Percentiles rank a stretch among this genome's conserved stretches.
These are phyloP conservation scores for Paraplagusia blochii DNA, from an alignment of 2,113 vertebrate species.

Conservation along the genomic window DNA sequence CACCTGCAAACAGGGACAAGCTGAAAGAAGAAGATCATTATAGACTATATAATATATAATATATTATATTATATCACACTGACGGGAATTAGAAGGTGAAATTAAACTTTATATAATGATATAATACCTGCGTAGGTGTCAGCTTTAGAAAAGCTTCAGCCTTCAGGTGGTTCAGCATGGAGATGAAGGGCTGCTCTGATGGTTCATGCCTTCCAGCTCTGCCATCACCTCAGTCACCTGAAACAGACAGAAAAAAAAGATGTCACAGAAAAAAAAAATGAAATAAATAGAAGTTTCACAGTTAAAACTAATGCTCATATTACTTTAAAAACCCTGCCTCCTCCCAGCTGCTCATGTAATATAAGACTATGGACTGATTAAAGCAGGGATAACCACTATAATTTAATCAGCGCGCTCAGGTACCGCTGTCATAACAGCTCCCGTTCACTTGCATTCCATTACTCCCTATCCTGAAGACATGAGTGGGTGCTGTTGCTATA, in stretches of 20 bases:
- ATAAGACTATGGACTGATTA: background rate
- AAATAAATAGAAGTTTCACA: slow-evolving; percentile 12
- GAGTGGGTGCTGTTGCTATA: slow-evolving; percentile 70
- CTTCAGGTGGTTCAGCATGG: slow-evolving; percentile 45
- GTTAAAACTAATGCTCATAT: background rate
- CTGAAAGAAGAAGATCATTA: too few species aligned
- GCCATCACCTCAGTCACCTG: slow-evolving; percentile 50
- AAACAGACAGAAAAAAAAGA: background rate
- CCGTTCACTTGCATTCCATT: slow-evolving; percentile 30
- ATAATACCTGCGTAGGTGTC: slow-evolving; percentile 47
- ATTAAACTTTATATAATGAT: too few species aligned
- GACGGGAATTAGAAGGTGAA: too few species aligned
- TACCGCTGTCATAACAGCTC: slow-evolving; percentile 31
- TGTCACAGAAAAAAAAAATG: slow-evolving; percentile 3
- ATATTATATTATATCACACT: too few species aligned
- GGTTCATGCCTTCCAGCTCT: slow-evolving; percentile 27
- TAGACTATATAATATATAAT: too few species aligned
- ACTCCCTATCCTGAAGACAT: slow-evolving; percentile 57
- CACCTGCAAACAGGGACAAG: too few species aligned
- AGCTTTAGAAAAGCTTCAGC: slow-evolving; percentile 1
- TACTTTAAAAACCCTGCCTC: background rate
- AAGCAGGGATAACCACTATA: background rate
- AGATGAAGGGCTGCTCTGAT: slow-evolving; percentile 35
- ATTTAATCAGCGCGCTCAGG: slow-evolving; percentile 32
- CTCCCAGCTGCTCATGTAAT: background rate